Evolutionary conservation across 2,888 invertebrate species (phyloP), one percentile per base, ranked within the genome.

Genomic region (Rhamnusium bicolor): DNA sequence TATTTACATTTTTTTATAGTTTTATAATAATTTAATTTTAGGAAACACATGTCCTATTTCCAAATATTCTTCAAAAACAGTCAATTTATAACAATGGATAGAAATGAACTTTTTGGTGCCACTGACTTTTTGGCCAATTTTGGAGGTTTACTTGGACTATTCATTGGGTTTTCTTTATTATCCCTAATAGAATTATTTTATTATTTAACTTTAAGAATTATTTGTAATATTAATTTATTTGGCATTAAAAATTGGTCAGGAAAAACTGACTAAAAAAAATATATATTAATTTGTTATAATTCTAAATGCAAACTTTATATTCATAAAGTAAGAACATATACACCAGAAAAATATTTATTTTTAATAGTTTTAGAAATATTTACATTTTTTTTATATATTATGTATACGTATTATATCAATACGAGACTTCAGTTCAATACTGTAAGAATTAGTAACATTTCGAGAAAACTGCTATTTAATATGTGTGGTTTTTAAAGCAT

Each of bases 81-180:
- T 0, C 93, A 93, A 84, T 93, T 93, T 81, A 90, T 93, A 29
- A 92, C 93, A 0, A 92, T 92, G 1, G 90, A 91, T 27, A 90
- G 93, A 27, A 92, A 93, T 0, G 93, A 93, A 81, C 87, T 93
- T 10, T 93, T 92, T 82, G 93, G 93, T 0, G 90, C 90, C 78
- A 92, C 92, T 0, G 93, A 93, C 83, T 93, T 93, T 84, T 88
- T 93, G 40, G 93, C 93, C 75, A 93, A 93, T 85, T 92, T 92
- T 81, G 93, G 93, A 6, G 93, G 93, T 80, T 87, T 93, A 0
- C 88, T 93, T 16, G 93, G 87, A 21, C 79, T 88, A 7, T 88
- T 86, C 72, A 84, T 85, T 47, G 88, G 87, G 70, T 86, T 87
- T 74, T 87, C 87, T 10, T 78, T 86, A n/a, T 80, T 87, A 14